Evolutionary conservation across 1,140 invertebrate species (phyloP), one percentile per base, ranked within the genome.

Genomic region (Panagrolaimus sp.): DNA sequence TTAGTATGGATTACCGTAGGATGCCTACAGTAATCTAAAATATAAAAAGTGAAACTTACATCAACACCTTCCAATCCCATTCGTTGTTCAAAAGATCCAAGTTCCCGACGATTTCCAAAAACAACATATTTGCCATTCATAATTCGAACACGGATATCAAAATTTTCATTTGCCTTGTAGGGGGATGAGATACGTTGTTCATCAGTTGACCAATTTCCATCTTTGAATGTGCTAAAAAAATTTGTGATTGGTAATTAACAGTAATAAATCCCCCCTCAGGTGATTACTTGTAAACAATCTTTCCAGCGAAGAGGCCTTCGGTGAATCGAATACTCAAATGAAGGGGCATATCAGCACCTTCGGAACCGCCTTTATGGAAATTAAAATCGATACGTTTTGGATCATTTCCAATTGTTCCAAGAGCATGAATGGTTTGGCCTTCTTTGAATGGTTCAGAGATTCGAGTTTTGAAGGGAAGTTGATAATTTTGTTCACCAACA

Each of bases 281-380:
- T n/a, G n/a, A n/a, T n/a, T n/a, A n/a, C n/a, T 14, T n/a, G 24
- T 65, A 24, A n/a, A 17, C 26, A 28, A 14, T 65, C n/a, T n/a
- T n/a, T n/a, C n/a, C n/a, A n/a, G n/a, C n/a, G n/a, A n/a, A n/a
- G n/a, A n/a, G n/a, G n/a, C n/a, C n/a, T 68, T 82, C 80, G 63
- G 83, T 80, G 47, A 81, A 82, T 21, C 80, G 71, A 58, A 83
- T 83, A 8, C 77, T 80, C 55, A 82, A 80, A 64, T 82, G 80
- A 7, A 82, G 71, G 28, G 80, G 80, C 65, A 82, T 71, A 62
- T 83, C 80, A 14, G 76, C 76, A 15, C 76, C 75, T 48, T 82
- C 78, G 15, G 55, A 71, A 7, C 67, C 74, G 43, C 80, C 80
- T 44, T 78, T 81, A 73, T 82, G 82, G 71, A 82, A 83, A 71